A percentile compares a stretch with the other conserved stretches of the same genome.
Evolutionary conservation across 2,888 invertebrate genomes (phyloP).

Genomic region (Boloria selene): DNA sequence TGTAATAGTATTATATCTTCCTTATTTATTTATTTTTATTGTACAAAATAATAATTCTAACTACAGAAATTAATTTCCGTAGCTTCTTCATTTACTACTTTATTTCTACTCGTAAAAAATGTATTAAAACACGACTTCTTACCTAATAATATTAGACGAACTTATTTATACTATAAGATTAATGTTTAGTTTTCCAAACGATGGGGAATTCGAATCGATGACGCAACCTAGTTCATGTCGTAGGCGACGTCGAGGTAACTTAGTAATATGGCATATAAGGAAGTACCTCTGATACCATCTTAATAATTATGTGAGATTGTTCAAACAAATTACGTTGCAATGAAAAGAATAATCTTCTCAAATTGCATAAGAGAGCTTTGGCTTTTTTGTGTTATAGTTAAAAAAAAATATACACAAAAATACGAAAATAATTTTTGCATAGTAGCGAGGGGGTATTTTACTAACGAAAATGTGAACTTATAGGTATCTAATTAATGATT

Average conservation of each 20-base stretch:
- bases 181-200: constrained; percentile 17
- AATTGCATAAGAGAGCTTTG: background rate
- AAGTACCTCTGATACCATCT: constrained; percentile 39
- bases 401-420: background rate
- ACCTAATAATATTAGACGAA: too few species aligned
- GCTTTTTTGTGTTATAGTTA: background rate
- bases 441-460: too few species aligned
- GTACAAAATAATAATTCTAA: too few species aligned
- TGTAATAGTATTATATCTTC: background rate
- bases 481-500: too few species aligned
- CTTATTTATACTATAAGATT: background rate
- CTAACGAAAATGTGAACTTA: background rate
- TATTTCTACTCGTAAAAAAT: too few species aligned
- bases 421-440: background rate
- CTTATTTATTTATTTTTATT: too few species aligned
- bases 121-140: too few species aligned
- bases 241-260: constrained; percentile 50
- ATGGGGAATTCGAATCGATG: constrained; percentile 58
- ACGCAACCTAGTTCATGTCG: constrained; percentile 58
- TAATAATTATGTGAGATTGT: constrained; percentile 22
- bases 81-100: too few species aligned
- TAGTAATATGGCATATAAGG: constrained; percentile 34
- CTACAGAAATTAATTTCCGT: too few species aligned
- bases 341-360: background rate
- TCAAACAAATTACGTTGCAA: constrained; percentile 1